A percentile compares a stretch with the other conserved stretches of the same genome.
Evolutionary conservation across 2,888 invertebrate genomes (phyloP).

Genomic region (Harmothoe impar): DNA sequence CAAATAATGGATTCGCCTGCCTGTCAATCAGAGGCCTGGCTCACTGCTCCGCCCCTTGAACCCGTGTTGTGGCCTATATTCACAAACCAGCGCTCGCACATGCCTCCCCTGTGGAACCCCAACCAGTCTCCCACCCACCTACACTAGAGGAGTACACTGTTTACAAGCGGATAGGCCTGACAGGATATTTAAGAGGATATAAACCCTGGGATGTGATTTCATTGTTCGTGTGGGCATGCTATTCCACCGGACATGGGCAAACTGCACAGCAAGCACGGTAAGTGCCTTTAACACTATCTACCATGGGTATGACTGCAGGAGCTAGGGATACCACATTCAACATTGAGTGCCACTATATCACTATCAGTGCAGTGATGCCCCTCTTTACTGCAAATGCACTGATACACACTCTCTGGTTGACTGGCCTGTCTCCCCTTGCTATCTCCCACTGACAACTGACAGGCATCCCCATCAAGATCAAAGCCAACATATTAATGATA

Average conservation of each 20-base stretch:
- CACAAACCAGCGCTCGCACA: not conserved
- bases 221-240: conserved; percentile 8
- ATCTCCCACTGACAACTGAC: too few relatives aligned
- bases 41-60: conserved; percentile 52
- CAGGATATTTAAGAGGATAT: conserved; percentile 10
- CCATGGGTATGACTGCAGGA: too few relatives aligned
- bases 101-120: not conserved
- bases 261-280: conserved; percentile 61
- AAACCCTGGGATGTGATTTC: not conserved
- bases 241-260: conserved; percentile 55
- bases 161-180: not conserved
- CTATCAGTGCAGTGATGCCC: too few relatives aligned
- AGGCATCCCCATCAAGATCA: too few relatives aligned
- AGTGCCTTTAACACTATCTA: not conserved
- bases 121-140: not conserved
- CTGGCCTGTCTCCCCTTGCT: too few relatives aligned
- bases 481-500: too few relatives aligned
- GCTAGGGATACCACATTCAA: too few relatives aligned
- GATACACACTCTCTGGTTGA: too few relatives aligned
- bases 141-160: conserved; percentile 8
- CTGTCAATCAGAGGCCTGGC: conserved; percentile 31
- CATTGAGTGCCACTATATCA: too few relatives aligned
- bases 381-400: too few relatives aligned
- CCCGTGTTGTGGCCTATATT: conserved; percentile 60
- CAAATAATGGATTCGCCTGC: not conserved